phyloP scores from a whole-genome alignment of 2,888 invertebrate genomes.

The Hymenopus coronatus region DNA sequence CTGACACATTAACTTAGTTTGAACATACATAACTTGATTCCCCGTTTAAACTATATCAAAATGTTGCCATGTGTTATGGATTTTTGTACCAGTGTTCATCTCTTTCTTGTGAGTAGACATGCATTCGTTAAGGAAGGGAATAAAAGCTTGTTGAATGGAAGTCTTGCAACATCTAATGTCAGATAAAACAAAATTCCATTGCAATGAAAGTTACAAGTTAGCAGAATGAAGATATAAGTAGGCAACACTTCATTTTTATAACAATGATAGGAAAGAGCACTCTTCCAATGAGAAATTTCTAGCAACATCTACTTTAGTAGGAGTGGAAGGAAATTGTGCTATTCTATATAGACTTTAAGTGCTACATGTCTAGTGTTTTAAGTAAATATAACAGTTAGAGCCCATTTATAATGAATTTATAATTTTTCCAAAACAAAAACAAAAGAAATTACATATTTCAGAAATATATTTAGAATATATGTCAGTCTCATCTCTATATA shows the following conservation, averaged over 20 bases:
- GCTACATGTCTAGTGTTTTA: neutral
- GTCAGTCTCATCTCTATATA: too few species aligned
- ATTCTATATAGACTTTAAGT: neutral
- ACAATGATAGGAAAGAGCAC: neutral
- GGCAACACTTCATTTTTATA: conserved; percentile 15
- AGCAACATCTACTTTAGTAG: neutral
- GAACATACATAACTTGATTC: neutral
- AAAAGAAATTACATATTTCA: too few species aligned
- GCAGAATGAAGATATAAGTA: conserved; percentile 21
- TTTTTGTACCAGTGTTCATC: conserved; percentile 42
- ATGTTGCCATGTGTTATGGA: conserved; percentile 46
- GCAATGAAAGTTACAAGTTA: conserved; percentile 2
- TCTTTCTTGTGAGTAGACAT: neutral
- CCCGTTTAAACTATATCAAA: neutral
- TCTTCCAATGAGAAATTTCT: neutral
- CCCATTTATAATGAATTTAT: neutral
- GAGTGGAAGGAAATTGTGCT: neutral
- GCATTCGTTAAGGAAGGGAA: neutral
- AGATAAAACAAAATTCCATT: neutral
- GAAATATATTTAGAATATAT: too few species aligned
- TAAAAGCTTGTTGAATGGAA: neutral
- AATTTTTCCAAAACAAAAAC: neutral
- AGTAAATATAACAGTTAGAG: neutral
- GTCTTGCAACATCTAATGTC: neutral
- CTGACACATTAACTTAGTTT: neutral